phyloP scores from a whole-genome alignment of 2,888 invertebrate genomes.

The Drosophila parthenogenetica region DNA sequence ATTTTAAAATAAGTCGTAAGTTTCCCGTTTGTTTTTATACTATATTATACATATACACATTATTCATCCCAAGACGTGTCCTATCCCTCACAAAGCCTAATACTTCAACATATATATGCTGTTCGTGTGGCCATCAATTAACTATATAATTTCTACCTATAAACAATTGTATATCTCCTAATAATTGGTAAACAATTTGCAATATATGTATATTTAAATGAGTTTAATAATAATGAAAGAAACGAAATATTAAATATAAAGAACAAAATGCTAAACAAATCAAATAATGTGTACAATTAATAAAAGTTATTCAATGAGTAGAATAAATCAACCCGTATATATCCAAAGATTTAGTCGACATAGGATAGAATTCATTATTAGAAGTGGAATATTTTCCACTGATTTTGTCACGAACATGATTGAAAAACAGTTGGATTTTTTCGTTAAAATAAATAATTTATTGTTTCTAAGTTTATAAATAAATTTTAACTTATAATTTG shows the following conservation, averaged over 20 bases:
- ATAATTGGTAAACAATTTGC: constrained; percentile 61
- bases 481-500: constrained; percentile 38
- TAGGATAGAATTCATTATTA: neutral
- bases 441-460: no score
- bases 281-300: constrained; percentile 20
- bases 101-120: constrained; percentile 53
- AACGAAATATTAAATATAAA: constrained; percentile 9
- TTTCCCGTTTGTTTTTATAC: constrained; percentile 41
- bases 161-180: constrained; percentile 58
- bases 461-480: constrained; percentile 42
- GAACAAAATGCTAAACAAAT: constrained; percentile 8
- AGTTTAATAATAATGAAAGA: constrained; percentile 46
- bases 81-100: constrained; percentile 33
- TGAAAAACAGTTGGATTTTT: no score
- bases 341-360: neutral
- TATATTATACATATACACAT: constrained; percentile 11
- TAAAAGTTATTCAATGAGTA: neutral
- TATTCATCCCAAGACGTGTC: constrained; percentile 29
- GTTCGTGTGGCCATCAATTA: constrained; percentile 62
- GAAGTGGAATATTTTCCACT: no score
- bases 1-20: constrained; percentile 41
- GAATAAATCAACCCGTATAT: neutral
- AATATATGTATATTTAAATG: constrained; percentile 68
- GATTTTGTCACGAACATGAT: no score
- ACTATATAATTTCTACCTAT: constrained; percentile 48